A percentile compares a stretch with the other conserved stretches of the same genome.
Evolutionary conservation across 1,140 invertebrate species (phyloP).

Genomic region (Coboldia fuscipes): DNA sequence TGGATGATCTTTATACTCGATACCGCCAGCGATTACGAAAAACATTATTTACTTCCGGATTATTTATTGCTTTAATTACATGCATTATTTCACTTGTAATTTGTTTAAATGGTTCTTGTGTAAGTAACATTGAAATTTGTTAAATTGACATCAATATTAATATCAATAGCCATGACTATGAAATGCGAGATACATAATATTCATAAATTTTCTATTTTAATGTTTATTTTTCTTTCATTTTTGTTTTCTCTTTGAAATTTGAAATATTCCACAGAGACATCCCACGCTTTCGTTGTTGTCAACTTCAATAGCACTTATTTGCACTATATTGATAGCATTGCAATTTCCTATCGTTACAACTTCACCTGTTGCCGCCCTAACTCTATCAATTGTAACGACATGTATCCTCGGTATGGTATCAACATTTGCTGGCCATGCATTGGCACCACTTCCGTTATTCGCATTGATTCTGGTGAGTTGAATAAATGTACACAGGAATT

Average conservation of each 20-base stretch:
- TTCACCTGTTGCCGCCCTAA: conserved; percentile 17
- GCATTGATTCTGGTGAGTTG: conserved; percentile 33
- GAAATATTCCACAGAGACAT: neutral
- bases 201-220: neutral
- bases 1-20: conserved; percentile 20
- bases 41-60: conserved; percentile 18
- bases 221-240: neutral
- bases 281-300: neutral
- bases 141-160: neutral
- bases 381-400: conserved; percentile 19
- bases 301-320: conserved; percentile 7
- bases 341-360: conserved; percentile 20
- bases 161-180: neutral
- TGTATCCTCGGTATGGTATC: conserved; percentile 18
- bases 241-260: neutral
- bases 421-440: conserved; percentile 15
- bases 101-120: conserved; percentile 14
- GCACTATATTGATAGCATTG: conserved; percentile 16
- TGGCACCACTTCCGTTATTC: conserved; percentile 36
- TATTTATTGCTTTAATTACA: conserved; percentile 16
- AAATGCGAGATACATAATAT: neutral
- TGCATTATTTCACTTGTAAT: conserved; percentile 19
- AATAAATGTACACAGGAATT: neutral
- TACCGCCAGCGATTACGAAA: conserved; percentile 20
- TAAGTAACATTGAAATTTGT: conserved; percentile 7